These are phyloP conservation scores for Pipistrellus pygmaeus DNA, from an alignment of 2,797 vertebrate species.

Conservation along the genomic window DNA sequence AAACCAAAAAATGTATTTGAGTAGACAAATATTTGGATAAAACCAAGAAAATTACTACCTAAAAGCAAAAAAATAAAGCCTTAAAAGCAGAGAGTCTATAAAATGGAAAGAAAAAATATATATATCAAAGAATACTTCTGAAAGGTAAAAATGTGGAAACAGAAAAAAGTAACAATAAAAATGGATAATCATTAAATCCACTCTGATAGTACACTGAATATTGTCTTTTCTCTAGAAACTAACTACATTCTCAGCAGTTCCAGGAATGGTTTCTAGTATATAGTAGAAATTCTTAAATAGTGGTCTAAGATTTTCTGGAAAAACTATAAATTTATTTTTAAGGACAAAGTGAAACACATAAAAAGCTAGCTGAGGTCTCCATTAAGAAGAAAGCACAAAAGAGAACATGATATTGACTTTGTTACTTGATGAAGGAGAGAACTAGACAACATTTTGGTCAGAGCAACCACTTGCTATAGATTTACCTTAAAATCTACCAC, in stretches of 20 bases:
- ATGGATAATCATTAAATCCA: background rate
- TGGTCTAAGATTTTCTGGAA: background rate
- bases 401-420: background rate
- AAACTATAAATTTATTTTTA: background rate
- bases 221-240: background rate
- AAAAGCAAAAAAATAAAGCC: slow-evolving; percentile 48
- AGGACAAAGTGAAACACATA: background rate
- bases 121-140: slow-evolving; percentile 26
- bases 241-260: background rate
- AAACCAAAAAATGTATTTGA: slow-evolving; percentile 61
- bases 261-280: background rate
- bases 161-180: background rate
- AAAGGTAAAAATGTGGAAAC: slow-evolving; percentile 18
- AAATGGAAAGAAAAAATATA: background rate
- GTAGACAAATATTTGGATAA: slow-evolving; percentile 62
- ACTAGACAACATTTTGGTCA: background rate
- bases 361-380: background rate
- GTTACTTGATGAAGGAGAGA: background rate
- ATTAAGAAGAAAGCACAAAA: background rate
- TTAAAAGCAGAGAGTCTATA: slow-evolving; percentile 50
- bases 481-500: background rate
- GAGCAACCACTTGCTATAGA: background rate
- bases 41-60: slow-evolving; percentile 52
- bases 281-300: background rate
- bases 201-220: background rate